Evolutionary conservation across 2,113 vertebrate genomes (phyloP), one percentile per base, ranked within the genome.

Genomic region (Cettia cetti): DNA sequence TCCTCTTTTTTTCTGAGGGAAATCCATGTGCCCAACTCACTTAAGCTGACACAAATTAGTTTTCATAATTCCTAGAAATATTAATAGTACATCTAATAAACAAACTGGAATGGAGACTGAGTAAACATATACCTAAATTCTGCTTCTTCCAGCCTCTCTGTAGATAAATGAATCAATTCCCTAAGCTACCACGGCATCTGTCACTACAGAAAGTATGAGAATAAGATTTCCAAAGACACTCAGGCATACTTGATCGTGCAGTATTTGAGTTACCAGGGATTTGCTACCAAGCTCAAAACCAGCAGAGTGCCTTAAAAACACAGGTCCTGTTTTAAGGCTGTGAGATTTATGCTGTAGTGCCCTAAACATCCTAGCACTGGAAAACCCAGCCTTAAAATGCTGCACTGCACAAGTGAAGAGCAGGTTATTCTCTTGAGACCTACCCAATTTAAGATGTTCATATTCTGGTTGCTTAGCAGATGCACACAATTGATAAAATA

Each of bases 401-500:
- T 65, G 26, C 59, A 13, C 26, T 33, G 37, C 30, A 88, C 57
- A 91, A 76, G 27, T 7, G 27, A 83, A 82, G 22, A 70, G 37
- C 2, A 87, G 45, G 5, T 77, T 56, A 47, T 50, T 60, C 65
- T 40, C 53, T 89, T 37, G 23, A 94, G 65, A 98, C 99, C 37
- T 98, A 99, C 99, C 97, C 90, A 99, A 83, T 95, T 98, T 98
- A 33, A 99, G 98, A 83, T 97, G 97, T 92, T 98, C 98, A 94
- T 99, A 99, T 92, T 98, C 98, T 14, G 98, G 98, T 40, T 98
- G 97, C 65, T 96, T 90, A 44, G 99, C 99, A 82, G 98, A 99
- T 40, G 99, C 98, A 95, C 99, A 99, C 91, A 99, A 88, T 93
- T 99, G 99, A 94, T 99, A 99, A 97, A 99, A 99, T 94, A 99